Percentiles rank a stretch among this genome's conserved stretches.
These are phyloP conservation scores for Kryphioiulus occultus DNA, from an alignment of 2,888 invertebrate species.

Conservation along the genomic window DNA sequence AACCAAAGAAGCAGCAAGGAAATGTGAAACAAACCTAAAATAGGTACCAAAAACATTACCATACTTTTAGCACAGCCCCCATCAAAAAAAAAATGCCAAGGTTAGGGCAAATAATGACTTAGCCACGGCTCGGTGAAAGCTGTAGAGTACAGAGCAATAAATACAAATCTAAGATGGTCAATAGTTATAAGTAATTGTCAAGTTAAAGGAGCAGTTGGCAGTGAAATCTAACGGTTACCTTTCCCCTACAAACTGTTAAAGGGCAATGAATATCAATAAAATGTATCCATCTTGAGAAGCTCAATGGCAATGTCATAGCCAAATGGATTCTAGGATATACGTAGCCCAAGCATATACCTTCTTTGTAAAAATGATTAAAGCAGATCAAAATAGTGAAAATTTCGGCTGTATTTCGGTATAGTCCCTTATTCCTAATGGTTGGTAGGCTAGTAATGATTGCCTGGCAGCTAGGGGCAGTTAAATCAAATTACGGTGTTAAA, in stretches of 20 bases:
- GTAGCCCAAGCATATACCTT: neutral
- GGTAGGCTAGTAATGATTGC: too few relatives aligned
- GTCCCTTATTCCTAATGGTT: too few relatives aligned
- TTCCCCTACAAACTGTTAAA: neutral
- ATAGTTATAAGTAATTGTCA: conserved; percentile 12
- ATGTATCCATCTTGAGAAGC: neutral
- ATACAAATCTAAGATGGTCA: neutral
- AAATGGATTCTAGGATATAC: neutral
- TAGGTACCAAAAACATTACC: too few relatives aligned
- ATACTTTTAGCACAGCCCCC: neutral
- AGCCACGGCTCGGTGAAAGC: neutral
- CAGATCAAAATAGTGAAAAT: neutral
- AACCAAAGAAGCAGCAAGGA: too few relatives aligned
- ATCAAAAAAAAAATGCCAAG: neutral
- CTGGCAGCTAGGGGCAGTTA: too few relatives aligned
- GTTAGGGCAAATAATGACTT: neutral
- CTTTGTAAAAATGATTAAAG: neutral
- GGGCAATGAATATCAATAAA: neutral
- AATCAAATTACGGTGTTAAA: too few relatives aligned
- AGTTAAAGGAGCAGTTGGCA: neutral
- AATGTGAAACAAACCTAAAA: too few relatives aligned
- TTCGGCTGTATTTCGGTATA: too few relatives aligned
- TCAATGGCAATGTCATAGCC: neutral
- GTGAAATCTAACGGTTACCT: neutral
- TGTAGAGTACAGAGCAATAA: neutral